phyloP scores from a whole-genome alignment of 2,888 invertebrate genomes.

The Drosophila imparisetae region DNA sequence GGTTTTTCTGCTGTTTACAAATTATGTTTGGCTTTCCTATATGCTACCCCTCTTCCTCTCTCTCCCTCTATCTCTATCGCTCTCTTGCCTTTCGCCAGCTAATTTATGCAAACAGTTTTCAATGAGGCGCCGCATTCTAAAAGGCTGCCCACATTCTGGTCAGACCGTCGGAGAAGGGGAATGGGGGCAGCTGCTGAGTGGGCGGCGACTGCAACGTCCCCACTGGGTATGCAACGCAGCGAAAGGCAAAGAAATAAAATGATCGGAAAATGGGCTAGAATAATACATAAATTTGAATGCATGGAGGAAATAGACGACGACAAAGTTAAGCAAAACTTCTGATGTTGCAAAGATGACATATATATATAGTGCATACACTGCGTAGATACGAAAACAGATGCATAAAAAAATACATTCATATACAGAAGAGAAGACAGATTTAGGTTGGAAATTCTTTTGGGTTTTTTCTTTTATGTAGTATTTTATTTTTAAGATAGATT shows the following conservation, averaged over 20 bases:
- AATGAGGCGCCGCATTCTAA: slow-evolving; percentile 51
- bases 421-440: slow-evolving; percentile 9
- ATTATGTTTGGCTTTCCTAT: slow-evolving; percentile 61
- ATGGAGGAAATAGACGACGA: slow-evolving; percentile 22
- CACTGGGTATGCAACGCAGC: slow-evolving; percentile 40
- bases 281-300: slow-evolving; percentile 34
- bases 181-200: slow-evolving; percentile 13
- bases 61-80: background rate
- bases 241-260: slow-evolving; percentile 30
- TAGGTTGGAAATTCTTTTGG: background rate
- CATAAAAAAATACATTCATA: background rate
- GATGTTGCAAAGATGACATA: slow-evolving; percentile 25
- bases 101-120: slow-evolving; percentile 75
- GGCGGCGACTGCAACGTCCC: slow-evolving; percentile 31
- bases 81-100: slow-evolving; percentile 47
- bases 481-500: background rate
- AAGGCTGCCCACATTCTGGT: background rate
- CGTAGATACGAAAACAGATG: background rate
- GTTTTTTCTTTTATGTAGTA: background rate
- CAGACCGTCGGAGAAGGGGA: background rate
- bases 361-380: background rate
- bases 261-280: slow-evolving; percentile 30
- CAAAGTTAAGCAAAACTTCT: slow-evolving; percentile 27
- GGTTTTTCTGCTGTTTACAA: slow-evolving; percentile 55
- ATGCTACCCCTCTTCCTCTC: slow-evolving; percentile 1